Percentiles rank a stretch among this genome's conserved stretches.
These are phyloP conservation scores for Silurus lanzhouensis DNA, from an alignment of 2,797 vertebrate species.

Conservation along the genomic window DNA sequence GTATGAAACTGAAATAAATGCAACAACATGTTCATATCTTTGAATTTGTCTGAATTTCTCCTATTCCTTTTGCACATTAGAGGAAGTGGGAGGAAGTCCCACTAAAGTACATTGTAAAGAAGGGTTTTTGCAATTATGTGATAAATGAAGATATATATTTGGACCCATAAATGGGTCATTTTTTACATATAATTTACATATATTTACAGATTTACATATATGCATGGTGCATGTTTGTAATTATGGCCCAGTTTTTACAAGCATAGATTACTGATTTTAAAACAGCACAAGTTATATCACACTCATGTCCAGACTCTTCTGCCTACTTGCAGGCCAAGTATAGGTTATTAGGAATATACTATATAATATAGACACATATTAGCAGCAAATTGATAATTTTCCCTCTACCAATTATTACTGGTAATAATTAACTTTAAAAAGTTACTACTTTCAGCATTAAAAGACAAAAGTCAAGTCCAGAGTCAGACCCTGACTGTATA, in stretches of 20 bases:
- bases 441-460: not conserved
- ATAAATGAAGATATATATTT: no score
- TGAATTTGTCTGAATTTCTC: not conserved
- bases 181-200: not conserved
- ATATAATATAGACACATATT: not conserved
- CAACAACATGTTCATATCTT: not conserved
- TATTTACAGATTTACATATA: not conserved
- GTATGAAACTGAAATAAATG: not conserved
- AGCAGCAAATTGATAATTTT: not conserved
- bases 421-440: not conserved
- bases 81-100: not conserved
- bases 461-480: not conserved
- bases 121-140: no score
- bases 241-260: not conserved
- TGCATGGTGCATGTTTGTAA: not conserved
- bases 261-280: constrained; percentile 7
- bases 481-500: not conserved
- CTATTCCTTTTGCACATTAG: not conserved
- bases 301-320: not conserved
- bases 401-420: not conserved
- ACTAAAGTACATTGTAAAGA: no score
- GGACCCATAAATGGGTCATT: not conserved
- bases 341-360: not conserved
- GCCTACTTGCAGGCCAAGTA: not conserved
- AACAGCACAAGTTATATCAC: not conserved